A percentile compares a stretch with the other conserved stretches of the same genome.
Evolutionary conservation across 1,140 invertebrate species (phyloP).

Genomic region (Drosophila melanogaster): DNA sequence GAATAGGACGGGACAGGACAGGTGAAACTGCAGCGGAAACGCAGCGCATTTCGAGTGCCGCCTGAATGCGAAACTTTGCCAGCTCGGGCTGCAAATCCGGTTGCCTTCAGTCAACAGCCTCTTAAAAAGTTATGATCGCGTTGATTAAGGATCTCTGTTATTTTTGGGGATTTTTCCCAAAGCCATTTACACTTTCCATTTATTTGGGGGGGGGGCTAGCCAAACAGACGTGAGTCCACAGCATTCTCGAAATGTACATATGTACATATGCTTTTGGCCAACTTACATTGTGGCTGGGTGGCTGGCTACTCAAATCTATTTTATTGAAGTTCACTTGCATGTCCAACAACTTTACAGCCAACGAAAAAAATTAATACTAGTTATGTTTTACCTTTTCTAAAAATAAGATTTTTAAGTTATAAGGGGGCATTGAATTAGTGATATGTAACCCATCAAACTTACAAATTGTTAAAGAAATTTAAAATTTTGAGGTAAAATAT

Average conservation of each 20-base stretch:
- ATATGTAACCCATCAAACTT: no score
- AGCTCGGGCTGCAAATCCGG: neutral
- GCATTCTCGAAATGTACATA: no score
- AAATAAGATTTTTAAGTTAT: no score
- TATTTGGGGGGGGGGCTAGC: neutral
- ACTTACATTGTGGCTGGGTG: neutral
- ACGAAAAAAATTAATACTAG: no score
- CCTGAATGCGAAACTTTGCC: constrained; percentile 15
- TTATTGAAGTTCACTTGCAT: no score
- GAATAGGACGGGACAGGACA: constrained; percentile 4
- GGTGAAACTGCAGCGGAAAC: constrained; percentile 20
- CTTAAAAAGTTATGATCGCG: constrained; percentile 11
- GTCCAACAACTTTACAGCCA: no score
- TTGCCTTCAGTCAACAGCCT: constrained; percentile 8
- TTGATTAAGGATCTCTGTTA: neutral
- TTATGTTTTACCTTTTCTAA: no score
- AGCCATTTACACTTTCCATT: neutral
- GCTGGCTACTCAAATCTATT: neutral
- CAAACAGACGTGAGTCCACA: neutral
- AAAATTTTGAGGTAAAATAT: no score
- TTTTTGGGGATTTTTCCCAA: neutral
- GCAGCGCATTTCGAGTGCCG: constrained; percentile 29
- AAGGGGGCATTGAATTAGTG: no score
- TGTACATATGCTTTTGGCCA: neutral
- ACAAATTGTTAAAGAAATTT: no score